Evolutionary conservation across 2,888 invertebrate genomes (phyloP).

Genomic region (Stictocephala bisonia): DNA sequence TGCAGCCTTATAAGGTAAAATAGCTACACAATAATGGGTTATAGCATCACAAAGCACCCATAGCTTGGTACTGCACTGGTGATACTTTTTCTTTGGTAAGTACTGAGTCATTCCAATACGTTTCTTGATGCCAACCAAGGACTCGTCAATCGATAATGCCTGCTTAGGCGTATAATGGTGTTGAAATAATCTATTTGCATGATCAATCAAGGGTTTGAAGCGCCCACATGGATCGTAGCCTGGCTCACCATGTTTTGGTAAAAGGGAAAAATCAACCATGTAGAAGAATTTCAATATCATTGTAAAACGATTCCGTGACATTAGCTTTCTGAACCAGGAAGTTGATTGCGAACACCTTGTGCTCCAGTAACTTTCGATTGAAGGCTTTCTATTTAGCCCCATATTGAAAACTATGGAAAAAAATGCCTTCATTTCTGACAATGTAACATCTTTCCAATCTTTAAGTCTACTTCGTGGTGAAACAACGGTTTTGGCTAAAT

Average conservation of each 20-base stretch:
- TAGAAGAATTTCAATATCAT: constrained; percentile 12
- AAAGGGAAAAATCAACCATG: neutral
- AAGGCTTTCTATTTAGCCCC: constrained; percentile 10
- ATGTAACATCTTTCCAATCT: neutral
- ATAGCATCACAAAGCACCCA: no score
- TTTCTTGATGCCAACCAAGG: constrained; percentile 7
- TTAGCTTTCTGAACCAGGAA: constrained; percentile 1
- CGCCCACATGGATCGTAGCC: constrained; percentile 13
- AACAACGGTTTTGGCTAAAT: neutral
- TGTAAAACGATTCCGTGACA: neutral
- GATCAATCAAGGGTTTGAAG: constrained; percentile 7
- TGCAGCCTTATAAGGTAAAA: neutral
- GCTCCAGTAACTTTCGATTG: constrained; percentile 21
- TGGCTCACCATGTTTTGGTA: constrained; percentile 23
- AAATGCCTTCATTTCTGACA: constrained; percentile 11
- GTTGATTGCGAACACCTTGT: neutral
- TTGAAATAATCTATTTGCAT: neutral
- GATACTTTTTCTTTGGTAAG: neutral
- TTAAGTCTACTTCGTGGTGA: neutral
- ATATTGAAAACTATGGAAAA: neutral
- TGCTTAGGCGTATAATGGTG: neutral
- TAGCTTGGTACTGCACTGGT: neutral
- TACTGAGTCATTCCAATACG: no score
- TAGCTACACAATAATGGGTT: neutral
- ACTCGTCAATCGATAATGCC: constrained; percentile 1